Base-by-base conservation (phyloP, 2,888 invertebrate species). In the Drosophila falleni region DNA sequence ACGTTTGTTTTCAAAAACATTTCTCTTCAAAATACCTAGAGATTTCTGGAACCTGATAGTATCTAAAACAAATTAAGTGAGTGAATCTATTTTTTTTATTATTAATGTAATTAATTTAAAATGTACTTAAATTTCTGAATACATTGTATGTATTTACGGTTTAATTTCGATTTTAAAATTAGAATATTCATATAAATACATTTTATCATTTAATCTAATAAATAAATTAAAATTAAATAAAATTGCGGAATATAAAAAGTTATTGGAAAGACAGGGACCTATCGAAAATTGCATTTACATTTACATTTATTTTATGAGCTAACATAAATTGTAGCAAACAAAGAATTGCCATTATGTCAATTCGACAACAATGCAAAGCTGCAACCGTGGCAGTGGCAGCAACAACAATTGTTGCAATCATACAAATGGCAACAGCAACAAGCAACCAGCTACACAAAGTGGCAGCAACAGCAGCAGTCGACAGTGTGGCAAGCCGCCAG, bases 241-340 rank as follows among this genome's bases (percentile, higher is more conserved):
- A 15, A 5, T 31, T 31, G 4, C 16, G 16, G 2, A 42, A 10
- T 42, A 2, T 10, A 11, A 19, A 13, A 19, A 42, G 42, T 16
- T 16, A 15, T 9, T 6, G 23, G 4, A 3, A 10, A 11, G 41
- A 41, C 41, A 2, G 3, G 9, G 16, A 29, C 10, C 26, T 29
- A 51, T 39, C 15, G 33, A 42, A 35, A 29, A 61, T 50, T 50
- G 33, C 15, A 41, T 37, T 55, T 46, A 39, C 26, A 63, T 62
- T 16, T 78, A 67, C 74, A 82, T 82, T 74, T 74, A 85, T 85
- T 85, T 88, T 88, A 85, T 88, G 73, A 74, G 64, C 74, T 51
- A 71, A 70, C 83, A 85, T 87, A 87, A 87, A 85, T 87, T 88
- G 70, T 41, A 60, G 58, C 69, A 63, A 82, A 75, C 73, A 80